Evolutionary conservation across 2,888 invertebrate species (phyloP), one percentile per base, ranked within the genome.

Genomic region (Nemotelus pantherinus): DNA sequence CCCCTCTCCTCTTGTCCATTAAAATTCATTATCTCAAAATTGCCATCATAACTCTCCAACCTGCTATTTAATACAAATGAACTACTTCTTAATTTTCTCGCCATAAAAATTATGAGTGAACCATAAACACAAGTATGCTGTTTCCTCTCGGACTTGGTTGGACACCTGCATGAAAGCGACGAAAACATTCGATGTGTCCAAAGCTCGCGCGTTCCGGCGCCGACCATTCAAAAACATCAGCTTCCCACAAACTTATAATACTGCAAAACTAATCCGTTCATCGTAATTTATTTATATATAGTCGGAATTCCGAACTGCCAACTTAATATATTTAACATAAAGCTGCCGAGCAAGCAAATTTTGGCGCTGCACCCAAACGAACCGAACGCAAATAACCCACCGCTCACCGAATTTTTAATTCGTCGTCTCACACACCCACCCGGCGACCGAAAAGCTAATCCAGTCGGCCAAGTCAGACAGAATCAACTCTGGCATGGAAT

Each of bases 351-450:
- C 53, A 55, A 25, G 25, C 25, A 25, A 25, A 70, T 43, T 70
- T 70, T 70, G 48, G 41, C 25, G 6, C 55, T 2, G 70, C 41
- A 55, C 6, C 44, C 43, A 70, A 55, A 70, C 41, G 25, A 25
- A 25, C 25, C 25, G 25, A 25, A 25, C 25, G 25, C 25, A 25
- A 25, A 25, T 25, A 25, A 25, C 25, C 25, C 25, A 53, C 43
- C 70, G 25, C 70, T 70, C 70, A 70, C 55, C 70, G 25, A 43
- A 10, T 55, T 55, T 55, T 70, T 48, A 74, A 74, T 74, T 48
- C 74, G 63, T 63, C 25, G 25, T 25, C 25, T 25, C 74, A 48
- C 74, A 60, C 74, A 60, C 50, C 74, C 48, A 74, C 60, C 50
- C 60, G 45, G 55, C 41, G 48, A 48, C 50, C 50, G 41, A 39